Base-by-base conservation (phyloP, 1,140 invertebrate genomes). In the Drosophila guanche region DNA sequence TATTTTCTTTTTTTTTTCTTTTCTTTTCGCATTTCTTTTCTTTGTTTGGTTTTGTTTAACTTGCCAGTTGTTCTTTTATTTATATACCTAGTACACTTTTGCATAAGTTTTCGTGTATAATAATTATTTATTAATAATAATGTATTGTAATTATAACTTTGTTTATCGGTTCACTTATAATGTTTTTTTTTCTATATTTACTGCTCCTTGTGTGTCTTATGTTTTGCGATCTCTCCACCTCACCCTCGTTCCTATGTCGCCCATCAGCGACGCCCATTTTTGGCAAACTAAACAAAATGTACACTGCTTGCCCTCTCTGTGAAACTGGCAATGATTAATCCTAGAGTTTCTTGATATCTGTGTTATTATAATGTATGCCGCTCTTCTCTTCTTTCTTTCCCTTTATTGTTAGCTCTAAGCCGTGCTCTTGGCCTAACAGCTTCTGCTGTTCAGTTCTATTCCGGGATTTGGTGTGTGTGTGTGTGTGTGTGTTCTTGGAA, bases 111-210 rank as follows among this genome's bases (percentile, higher is more conserved):
- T 78, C 69, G 68, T 86, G 81, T 88, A 86, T 86, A 86, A 86
- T 86, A 86, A 88, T 88, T 88, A 85, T 86, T 85, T 81, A 59
- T 85, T 73, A 83, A 78, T 86, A 86, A 88, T 86, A 86, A 88
- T 86, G 79, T 88, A 83, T 79, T 86, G 66, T 88, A 78, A 83
- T 86, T 83, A 81, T 86, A 86, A 86, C 83, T 78, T 80, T 70
- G 73, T 86, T 88, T 88, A 75, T 41, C 65, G 66, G 59, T 63
- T 77, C 65, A 68, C 33, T 37, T 37, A 56, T 47, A 68, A 55
- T 67, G 50, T 33, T 43, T 43, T 14, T n/a, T 55, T 56, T 53
- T 59, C 58, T 45, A 57, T 58, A 42, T 76, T 66, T 67, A 54
- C 58, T 60, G 59, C 50, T 63, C 33, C 50, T 47, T n/a, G 29